Evolutionary conservation across 2,797 vertebrate genomes (phyloP).

Genomic region (Rhynchotus rufescens): DNA sequence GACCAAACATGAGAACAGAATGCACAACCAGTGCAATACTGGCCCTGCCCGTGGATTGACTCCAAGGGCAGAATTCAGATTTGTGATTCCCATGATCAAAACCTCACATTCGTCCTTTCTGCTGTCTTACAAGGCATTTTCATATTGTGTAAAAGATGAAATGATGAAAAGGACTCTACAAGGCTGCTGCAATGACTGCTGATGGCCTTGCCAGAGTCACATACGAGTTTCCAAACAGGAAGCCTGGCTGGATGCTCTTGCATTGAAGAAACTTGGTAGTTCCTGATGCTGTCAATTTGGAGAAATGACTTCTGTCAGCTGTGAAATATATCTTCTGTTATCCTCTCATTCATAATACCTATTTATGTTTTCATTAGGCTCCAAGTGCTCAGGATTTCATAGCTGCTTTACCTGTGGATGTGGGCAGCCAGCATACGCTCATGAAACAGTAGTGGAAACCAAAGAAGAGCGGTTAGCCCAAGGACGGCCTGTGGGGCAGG

Average conservation of each 20-base stretch:
- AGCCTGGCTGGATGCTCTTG: background rate
- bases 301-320: background rate
- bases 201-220: background rate
- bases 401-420: constrained; percentile 89
- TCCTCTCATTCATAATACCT: background rate
- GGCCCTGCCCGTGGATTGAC: background rate
- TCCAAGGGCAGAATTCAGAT: background rate
- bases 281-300: background rate
- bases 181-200: background rate
- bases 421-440: constrained; percentile 85
- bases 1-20: background rate
- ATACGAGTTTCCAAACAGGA: background rate
- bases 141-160: no score
- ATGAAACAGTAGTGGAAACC: constrained; percentile 90
- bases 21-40: background rate
- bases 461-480: constrained; percentile 85
- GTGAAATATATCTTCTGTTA: background rate
- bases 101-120: background rate
- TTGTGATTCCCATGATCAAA: background rate
- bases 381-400: constrained; percentile 86
- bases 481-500: constrained; percentile 85
- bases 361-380: constrained; percentile 78
- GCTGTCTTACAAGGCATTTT: background rate
- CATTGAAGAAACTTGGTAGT: background rate
- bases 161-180: background rate